Base-by-base conservation (phyloP, 2,113 vertebrate genomes). In the Lagopus muta region DNA sequence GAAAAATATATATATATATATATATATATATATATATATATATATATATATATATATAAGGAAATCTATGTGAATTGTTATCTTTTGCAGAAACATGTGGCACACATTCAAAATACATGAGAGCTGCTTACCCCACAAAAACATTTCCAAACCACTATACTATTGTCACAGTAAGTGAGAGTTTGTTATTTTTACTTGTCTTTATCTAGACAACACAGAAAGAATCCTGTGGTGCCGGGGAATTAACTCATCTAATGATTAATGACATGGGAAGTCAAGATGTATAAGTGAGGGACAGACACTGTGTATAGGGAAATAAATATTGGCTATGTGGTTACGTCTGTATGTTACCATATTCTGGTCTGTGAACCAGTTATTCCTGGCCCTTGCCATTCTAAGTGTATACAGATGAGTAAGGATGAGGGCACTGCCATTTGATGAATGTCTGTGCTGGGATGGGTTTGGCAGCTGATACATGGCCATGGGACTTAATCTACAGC, bases 91-190 rank as follows among this genome's bases (percentile, higher is more conserved):
- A 98, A 97, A 98, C 86, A 5, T 98, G 97, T 93, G 99, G 99
- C 81, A 97, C 98, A 30, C 98, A 98, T 86, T 96, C 99, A 4
- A 96, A 98, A 42, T 98, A 99, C 79, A 97, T 99, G 98, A 98
- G 98, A 96, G 96, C 99, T 75, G 96, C 89, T 67, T 99, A 99
- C 93, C 99, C 99, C 22, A 99, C 99, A 69, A 99, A 99, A 98
- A 99, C 99, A 45, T 99, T 99, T 76, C 99, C 99, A 67, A 99
- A 99, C 95, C 99, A 99, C 97, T 99, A 99, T 83, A 99, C 98
- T 65, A 98, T 99, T 80, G 98, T 99, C 85, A 99, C 99, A 83
- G 99, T 99, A 96, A 99, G 99, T 98, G 43, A 64, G 73, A 90
- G 60, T 72, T 89, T 86, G 43, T 52, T 74, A 4, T 1, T 93